phyloP scores from a whole-genome alignment of 1,140 invertebrate species.

The Dolichoris vasculosae region DNA sequence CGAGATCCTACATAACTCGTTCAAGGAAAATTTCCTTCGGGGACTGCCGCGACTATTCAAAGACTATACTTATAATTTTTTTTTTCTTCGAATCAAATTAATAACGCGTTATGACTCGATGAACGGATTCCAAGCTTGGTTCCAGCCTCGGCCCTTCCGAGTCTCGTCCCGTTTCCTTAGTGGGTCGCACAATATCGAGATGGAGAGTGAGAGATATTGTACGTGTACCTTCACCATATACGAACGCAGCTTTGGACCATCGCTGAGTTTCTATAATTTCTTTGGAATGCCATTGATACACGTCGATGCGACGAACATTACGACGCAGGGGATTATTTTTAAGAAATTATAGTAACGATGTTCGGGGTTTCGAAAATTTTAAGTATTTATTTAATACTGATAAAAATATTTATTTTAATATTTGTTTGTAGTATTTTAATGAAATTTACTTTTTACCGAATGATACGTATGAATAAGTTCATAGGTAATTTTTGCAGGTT shows the following conservation, averaged over 20 bases:
- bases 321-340: no score
- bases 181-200: conserved; percentile 52
- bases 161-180: conserved; percentile 50
- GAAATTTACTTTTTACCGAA: neutral
- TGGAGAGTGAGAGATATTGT: conserved; percentile 51
- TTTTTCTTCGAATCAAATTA: conserved; percentile 24
- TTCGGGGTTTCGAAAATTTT: no score
- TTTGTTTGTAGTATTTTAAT: neutral
- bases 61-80: neutral
- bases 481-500: neutral
- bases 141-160: conserved; percentile 13
- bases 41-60: neutral
- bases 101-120: neutral
- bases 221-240: neutral
- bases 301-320: no score
- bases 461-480: neutral
- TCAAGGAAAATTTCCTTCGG: neutral
- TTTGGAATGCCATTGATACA: no score
- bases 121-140: neutral
- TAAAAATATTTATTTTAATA: neutral
- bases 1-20: neutral
- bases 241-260: no score
- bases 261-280: no score
- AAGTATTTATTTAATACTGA: no score
- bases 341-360: no score